phyloP scores from a whole-genome alignment of 2,888 invertebrate species.

The Siphlonurus alternatus region DNA sequence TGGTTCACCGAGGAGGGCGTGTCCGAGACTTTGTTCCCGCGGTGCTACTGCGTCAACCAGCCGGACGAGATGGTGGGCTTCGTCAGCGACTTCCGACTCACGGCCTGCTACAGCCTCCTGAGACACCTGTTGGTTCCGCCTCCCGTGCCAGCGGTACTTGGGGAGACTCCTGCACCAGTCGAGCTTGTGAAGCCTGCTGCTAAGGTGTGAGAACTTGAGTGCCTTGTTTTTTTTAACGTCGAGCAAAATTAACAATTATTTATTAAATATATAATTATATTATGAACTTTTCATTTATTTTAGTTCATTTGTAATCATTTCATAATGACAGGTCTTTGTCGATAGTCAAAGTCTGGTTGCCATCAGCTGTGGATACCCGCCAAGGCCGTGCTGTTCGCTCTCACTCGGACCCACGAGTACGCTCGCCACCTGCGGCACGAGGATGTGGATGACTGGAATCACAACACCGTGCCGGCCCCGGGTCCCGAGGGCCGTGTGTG shows the following conservation, averaged over 20 bases:
- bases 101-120: conserved; percentile 69
- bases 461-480: neutral
- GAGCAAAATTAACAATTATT: too few relatives aligned
- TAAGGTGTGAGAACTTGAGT: too few relatives aligned
- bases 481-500: conserved; percentile 32
- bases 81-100: conserved; percentile 75
- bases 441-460: conserved; percentile 30
- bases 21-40: conserved; percentile 64
- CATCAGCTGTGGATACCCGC: conserved; percentile 35
- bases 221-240: too few relatives aligned
- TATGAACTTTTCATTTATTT: too few relatives aligned
- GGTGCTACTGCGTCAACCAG: conserved; percentile 70
- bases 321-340: too few relatives aligned
- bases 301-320: too few relatives aligned
- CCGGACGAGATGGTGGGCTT: conserved; percentile 69
- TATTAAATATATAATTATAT: too few relatives aligned
- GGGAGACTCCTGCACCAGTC: too few relatives aligned
- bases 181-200: too few relatives aligned
- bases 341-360: too few relatives aligned
- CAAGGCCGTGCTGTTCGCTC: conserved; percentile 62
- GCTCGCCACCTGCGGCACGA: conserved; percentile 28
- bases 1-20: conserved; percentile 73
- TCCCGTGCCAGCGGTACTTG: too few relatives aligned
- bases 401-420: conserved; percentile 51
- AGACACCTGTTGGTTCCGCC: conserved; percentile 26